A percentile compares a stretch with the other conserved stretches of the same genome.
phyloP scores from a whole-genome alignment of 2,113 vertebrate species.

The Gopherus flavomarginatus region DNA sequence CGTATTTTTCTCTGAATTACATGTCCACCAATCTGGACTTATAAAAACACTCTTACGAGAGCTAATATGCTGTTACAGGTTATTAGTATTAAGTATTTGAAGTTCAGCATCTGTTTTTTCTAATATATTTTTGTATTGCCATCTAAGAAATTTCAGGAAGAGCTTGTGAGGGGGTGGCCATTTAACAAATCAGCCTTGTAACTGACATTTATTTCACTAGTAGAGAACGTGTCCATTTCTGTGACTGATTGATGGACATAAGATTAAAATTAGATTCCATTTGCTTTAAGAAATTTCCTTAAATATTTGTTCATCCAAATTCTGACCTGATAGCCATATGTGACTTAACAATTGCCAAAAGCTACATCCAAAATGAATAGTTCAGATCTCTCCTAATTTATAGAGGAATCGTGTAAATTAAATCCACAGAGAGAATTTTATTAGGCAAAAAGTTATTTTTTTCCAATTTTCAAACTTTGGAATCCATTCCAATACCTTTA shows the following conservation, averaged over 20 bases:
- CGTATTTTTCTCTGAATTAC: neutral
- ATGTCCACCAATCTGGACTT: neutral
- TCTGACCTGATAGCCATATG: neutral
- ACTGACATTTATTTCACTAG: neutral
- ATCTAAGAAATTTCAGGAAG: too few species aligned
- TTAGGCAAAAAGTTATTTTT: neutral
- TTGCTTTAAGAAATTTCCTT: neutral
- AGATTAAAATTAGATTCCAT: neutral
- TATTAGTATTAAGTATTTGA: neutral
- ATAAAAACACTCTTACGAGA: neutral
- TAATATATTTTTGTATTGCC: too few species aligned
- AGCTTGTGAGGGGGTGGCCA: neutral
- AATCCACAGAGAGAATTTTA: neutral
- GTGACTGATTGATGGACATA: neutral
- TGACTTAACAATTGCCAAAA: neutral
- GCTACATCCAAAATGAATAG: neutral
- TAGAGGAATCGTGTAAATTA: neutral
- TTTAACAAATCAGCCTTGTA: neutral
- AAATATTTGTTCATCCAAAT: neutral
- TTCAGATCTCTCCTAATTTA: neutral
- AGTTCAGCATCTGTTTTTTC: neutral
- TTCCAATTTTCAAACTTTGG: neutral
- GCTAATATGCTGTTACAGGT: neutral
- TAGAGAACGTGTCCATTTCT: neutral
- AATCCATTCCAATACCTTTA: neutral